Conservation (phyloP, 2,888 invertebrate species). For the Rhamphomyia laevipes region DNA sequence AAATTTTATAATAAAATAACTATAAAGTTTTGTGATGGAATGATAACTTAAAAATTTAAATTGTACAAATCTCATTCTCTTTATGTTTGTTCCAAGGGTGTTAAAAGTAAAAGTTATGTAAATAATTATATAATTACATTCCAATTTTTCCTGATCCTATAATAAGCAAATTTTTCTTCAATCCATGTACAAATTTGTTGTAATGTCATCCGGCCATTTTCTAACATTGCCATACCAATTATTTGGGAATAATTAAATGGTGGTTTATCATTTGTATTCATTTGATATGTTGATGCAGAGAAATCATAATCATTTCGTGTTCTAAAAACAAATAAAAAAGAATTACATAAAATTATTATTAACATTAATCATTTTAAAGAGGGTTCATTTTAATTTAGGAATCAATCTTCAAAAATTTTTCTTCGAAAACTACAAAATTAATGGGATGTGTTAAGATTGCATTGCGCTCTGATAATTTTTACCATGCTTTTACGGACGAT, state of each 20-base stretch:
- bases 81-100: no score
- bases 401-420: no score
- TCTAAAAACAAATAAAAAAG: slow-evolving; percentile 12
- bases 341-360: no score
- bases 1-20: no score
- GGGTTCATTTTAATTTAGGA: no score
- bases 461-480: no score
- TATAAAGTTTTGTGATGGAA: no score
- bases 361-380: no score
- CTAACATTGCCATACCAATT: slow-evolving; percentile 37
- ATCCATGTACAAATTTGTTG: slow-evolving; percentile 37
- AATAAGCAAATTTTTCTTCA: slow-evolving; percentile 35
- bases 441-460: no score
- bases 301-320: slow-evolving; percentile 29
- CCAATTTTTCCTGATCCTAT: slow-evolving; percentile 35
- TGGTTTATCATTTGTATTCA: slow-evolving; percentile 30
- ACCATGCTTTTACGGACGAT: no score
- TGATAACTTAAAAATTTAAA: neutral
- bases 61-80: neutral
- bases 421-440: no score
- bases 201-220: slow-evolving; percentile 32
- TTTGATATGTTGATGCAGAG: slow-evolving; percentile 25
- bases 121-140: slow-evolving; percentile 27
- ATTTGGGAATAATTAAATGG: slow-evolving; percentile 38
- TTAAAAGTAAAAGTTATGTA: no score